Percentiles rank a stretch among this genome's conserved stretches.
These are phyloP conservation scores for Pempheris klunzingeri DNA, from an alignment of 2,797 vertebrate genomes.

Conservation along the genomic window DNA sequence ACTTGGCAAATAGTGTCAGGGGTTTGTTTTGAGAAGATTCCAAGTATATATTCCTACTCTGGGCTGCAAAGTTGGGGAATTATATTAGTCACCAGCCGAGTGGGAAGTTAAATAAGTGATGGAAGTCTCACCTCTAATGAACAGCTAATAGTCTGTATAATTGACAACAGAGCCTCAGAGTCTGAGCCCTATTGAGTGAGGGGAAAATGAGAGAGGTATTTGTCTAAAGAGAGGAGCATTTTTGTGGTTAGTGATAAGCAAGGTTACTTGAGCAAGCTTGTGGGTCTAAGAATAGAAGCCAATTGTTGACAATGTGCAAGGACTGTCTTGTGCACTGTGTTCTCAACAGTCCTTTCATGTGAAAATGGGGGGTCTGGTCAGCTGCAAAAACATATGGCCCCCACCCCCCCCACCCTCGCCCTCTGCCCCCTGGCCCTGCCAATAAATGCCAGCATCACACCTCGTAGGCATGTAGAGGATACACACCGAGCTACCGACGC, in stretches of 20 bases:
- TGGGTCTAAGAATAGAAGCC: slow-evolving; percentile 80
- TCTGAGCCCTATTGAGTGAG: slow-evolving; percentile 51
- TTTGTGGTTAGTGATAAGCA: slow-evolving; percentile 74
- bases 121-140: slow-evolving; percentile 75
- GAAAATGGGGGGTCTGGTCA: slow-evolving; percentile 85
- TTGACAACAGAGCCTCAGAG: slow-evolving; percentile 72
- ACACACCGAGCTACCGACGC: slow-evolving; percentile 49
- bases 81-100: slow-evolving; percentile 71
- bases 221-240: slow-evolving; percentile 65
- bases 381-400: slow-evolving; percentile 85
- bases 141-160: slow-evolving; percentile 76
- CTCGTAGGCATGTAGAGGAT: slow-evolving; percentile 64
- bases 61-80: slow-evolving; percentile 64
- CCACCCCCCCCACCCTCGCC: slow-evolving; percentile 17
- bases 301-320: slow-evolving; percentile 79
- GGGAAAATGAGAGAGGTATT: slow-evolving; percentile 58
- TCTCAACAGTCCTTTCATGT: slow-evolving; percentile 81
- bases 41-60: slow-evolving; percentile 37
- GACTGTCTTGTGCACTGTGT: slow-evolving; percentile 70
- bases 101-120: slow-evolving; percentile 65
- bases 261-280: slow-evolving; percentile 53
- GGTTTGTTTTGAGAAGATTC: slow-evolving; percentile 55
- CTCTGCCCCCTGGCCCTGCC: slow-evolving; percentile 68
- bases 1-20: slow-evolving; percentile 50
- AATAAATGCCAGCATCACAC: slow-evolving; percentile 85